Evolutionary conservation across 2,113 vertebrate genomes (phyloP).

Genomic region (Nesospiza acunhae): DNA sequence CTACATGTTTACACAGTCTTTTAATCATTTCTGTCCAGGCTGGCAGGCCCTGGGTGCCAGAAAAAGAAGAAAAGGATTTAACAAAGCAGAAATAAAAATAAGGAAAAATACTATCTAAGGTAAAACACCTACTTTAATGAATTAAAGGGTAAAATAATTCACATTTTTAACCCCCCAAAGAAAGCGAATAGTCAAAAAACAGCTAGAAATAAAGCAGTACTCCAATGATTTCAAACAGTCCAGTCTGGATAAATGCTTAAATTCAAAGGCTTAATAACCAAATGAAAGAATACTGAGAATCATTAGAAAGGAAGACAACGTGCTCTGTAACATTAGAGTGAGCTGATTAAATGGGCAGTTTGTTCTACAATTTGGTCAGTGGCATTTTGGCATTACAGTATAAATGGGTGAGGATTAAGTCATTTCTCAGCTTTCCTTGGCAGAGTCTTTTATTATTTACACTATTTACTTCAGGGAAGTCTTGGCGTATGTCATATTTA

Average conservation of each 20-base stretch:
- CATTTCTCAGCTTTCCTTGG: slow-evolving; percentile 88
- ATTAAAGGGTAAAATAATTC: slow-evolving; percentile 33
- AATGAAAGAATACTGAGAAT: slow-evolving; percentile 46
- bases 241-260: not conserved
- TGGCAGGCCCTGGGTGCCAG: slow-evolving; percentile 38
- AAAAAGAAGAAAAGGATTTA: slow-evolving; percentile 43
- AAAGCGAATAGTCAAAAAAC: not conserved
- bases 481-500: slow-evolving; percentile 82
- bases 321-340: slow-evolving; percentile 65
- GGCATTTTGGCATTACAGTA: slow-evolving; percentile 70
- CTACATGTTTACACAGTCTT: slow-evolving; percentile 65
- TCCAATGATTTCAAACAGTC: not conserved
- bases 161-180: not conserved
- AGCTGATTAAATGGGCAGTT: slow-evolving; percentile 77
- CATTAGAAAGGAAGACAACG: slow-evolving; percentile 60
- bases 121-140: slow-evolving; percentile 26
- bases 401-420: slow-evolving; percentile 85
- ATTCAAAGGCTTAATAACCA: slow-evolving; percentile 35
- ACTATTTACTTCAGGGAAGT: slow-evolving; percentile 87
- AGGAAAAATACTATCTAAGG: not conserved
- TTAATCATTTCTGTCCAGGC: slow-evolving; percentile 67
- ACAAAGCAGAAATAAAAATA: slow-evolving; percentile 66
- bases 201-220: slow-evolving; percentile 6
- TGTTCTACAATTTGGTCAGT: slow-evolving; percentile 74
- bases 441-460: slow-evolving; percentile 87